phyloP scores from a whole-genome alignment of 2,797 vertebrate species.

The Sebastes variabilis region DNA sequence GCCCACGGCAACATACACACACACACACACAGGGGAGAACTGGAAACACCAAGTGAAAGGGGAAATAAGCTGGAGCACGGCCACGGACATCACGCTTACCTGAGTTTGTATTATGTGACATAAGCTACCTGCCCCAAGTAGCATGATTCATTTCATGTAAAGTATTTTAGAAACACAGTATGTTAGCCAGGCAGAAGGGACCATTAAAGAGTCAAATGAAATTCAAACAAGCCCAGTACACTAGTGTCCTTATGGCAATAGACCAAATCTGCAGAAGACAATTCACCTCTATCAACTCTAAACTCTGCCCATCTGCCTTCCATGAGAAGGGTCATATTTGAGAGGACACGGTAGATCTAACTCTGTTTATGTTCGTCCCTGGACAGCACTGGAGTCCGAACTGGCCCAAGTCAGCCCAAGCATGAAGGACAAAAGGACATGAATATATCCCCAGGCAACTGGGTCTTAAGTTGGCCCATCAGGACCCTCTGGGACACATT shows the following conservation, averaged over 20 bases:
- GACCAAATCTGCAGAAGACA: not conserved
- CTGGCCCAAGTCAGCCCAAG: slow-evolving; percentile 40
- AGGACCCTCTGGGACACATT: slow-evolving; percentile 50
- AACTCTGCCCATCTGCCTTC: not conserved
- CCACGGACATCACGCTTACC: not conserved
- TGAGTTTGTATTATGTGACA: not conserved
- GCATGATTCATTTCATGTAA: not conserved
- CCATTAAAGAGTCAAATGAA: not conserved
- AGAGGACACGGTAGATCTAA: slow-evolving; percentile 32
- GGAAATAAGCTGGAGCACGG: not conserved
- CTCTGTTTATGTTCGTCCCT: slow-evolving; percentile 54
- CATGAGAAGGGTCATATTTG: slow-evolving; percentile 62
- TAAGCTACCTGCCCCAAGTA: not conserved
- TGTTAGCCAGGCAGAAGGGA: not conserved
- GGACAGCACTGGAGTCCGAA: slow-evolving; percentile 42
- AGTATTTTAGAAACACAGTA: not conserved
- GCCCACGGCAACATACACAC: too few species aligned
- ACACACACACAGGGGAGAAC: too few species aligned
- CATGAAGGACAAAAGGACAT: slow-evolving; percentile 56
- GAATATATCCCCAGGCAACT: slow-evolving; percentile 39
- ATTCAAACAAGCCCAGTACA: not conserved
- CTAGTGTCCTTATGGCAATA: not conserved
- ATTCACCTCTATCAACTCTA: not conserved
- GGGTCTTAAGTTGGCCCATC: slow-evolving; percentile 38
- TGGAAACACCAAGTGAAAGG: too few species aligned